A percentile compares a stretch with the other conserved stretches of the same genome.
These are phyloP conservation scores for Drosophila robusta DNA, from an alignment of 2,888 invertebrate species.

Conservation along the genomic window DNA sequence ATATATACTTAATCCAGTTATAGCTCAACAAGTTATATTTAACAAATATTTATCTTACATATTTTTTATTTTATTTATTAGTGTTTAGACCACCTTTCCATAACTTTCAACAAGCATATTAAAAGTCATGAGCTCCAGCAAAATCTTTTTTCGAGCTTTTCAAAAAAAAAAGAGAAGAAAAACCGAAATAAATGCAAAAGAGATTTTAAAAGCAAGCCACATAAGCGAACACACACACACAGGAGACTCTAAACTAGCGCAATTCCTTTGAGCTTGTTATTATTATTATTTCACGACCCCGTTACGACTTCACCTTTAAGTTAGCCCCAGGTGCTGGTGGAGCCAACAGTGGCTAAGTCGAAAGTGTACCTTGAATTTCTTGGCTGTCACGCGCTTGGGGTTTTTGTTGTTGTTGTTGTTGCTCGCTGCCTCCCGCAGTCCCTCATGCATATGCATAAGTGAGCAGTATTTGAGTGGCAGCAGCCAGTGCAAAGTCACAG, in stretches of 20 bases:
- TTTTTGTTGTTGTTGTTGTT: conserved; percentile 11
- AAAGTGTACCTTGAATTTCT: conserved; percentile 21
- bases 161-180: background rate
- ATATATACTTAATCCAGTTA: no score
- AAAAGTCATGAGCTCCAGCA: background rate
- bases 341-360: conserved; percentile 21
- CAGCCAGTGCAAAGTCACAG: conserved; percentile 1
- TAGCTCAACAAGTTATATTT: no score
- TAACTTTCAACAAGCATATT: background rate
- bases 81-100: background rate
- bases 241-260: conserved; percentile 23
- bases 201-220: conserved; percentile 7
- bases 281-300: conserved; percentile 36
- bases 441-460: conserved; percentile 64
- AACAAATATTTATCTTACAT: no score
- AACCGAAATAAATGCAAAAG: background rate
- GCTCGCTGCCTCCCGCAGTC: conserved; percentile 2
- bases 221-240: background rate
- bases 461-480: conserved; percentile 33
- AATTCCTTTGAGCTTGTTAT: conserved; percentile 37
- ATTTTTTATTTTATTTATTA: no score
- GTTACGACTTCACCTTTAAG: conserved; percentile 31
- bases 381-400: conserved; percentile 49
- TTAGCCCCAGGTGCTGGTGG: conserved; percentile 14
- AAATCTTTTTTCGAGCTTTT: background rate